Evolutionary conservation across 1,140 invertebrate genomes (phyloP), one percentile per base, ranked within the genome.

Genomic region (Pygmarrhopalites habei): DNA sequence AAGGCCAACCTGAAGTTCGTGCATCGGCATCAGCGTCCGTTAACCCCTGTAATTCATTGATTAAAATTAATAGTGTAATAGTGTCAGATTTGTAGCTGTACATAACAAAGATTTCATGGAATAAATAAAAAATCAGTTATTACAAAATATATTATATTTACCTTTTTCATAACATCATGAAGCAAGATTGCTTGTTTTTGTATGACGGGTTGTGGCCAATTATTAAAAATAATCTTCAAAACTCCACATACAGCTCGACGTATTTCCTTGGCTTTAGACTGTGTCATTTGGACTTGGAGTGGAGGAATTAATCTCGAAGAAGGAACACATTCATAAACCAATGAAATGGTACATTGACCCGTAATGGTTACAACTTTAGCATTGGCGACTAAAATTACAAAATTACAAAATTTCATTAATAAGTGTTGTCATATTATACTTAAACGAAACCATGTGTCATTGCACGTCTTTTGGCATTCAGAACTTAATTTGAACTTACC

Each of bases 261-360:
- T 43, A 71, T 61, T 55, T 71, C 69, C 41, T 68, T 71, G 23
- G 69, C 68, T 47, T 71, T 71, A 15, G 66, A 66, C 35, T 55
- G 39, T 10, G 10, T 32, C 65, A 70, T 70, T 41, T 71, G 66
- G 25, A 32, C 46, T 53, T 68, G 69, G n/a, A 71, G 47, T 3
- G 64, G 64, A 14, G 69, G 69, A 39, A 71, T 39, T 12, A 71
- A 62, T 14, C 69, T 44, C 53, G 60, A 67, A 0, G 69, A 68
- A 41, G 60, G 66, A 15, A 71, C 64, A 29, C 46, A 58, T 35
- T 71, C 69, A 47, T 68, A 71, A n/a, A 71, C 62, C 14, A 66
- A 12, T 23, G 21, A 28, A 25, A 71, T 65, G 10, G 69, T 66
- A n/a, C 46, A 56, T 43, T 28, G 51, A 23, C 61, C 64, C 1